phyloP scores from a whole-genome alignment of 1,140 invertebrate species.

The Maniola jurtina region DNA sequence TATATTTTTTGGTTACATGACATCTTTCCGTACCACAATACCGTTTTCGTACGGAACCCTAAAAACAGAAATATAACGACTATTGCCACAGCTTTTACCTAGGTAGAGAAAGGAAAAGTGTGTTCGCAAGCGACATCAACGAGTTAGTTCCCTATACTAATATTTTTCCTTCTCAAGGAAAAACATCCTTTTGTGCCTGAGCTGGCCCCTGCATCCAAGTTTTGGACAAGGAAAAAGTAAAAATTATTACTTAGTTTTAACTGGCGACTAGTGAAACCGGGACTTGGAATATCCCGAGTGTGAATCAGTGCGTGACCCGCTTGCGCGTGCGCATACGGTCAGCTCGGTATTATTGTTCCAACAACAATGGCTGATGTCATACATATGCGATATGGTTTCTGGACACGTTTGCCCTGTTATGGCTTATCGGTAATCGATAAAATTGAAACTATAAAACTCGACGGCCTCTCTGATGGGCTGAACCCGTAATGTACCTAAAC shows the following conservation, averaged over 20 bases:
- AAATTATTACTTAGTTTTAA: neutral
- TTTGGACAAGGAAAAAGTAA: neutral
- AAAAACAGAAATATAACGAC: no score
- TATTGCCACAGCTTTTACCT: no score
- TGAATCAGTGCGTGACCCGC: slow-evolving; percentile 58
- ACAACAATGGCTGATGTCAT: slow-evolving; percentile 66
- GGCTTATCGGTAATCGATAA: slow-evolving; percentile 1
- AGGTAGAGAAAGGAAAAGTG: no score
- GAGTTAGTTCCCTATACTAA: no score
- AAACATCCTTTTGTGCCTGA: no score
- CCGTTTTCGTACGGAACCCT: no score
- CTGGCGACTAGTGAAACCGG: slow-evolving; percentile 2
- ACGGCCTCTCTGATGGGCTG: neutral
- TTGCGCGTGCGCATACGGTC: slow-evolving; percentile 38
- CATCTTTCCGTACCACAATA: no score
- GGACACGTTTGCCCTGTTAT: slow-evolving; percentile 35
- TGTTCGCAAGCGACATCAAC: no score
- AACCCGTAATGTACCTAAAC: no score
- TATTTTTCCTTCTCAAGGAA: no score
- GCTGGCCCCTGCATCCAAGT: neutral
- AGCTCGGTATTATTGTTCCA: slow-evolving; percentile 43
- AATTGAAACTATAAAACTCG: neutral
- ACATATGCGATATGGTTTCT: slow-evolving; percentile 48
- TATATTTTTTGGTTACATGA: no score
- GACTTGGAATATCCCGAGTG: slow-evolving; percentile 45